Evolutionary conservation across 2,888 invertebrate species (phyloP).

Genomic region (Nomada goodeniana): DNA sequence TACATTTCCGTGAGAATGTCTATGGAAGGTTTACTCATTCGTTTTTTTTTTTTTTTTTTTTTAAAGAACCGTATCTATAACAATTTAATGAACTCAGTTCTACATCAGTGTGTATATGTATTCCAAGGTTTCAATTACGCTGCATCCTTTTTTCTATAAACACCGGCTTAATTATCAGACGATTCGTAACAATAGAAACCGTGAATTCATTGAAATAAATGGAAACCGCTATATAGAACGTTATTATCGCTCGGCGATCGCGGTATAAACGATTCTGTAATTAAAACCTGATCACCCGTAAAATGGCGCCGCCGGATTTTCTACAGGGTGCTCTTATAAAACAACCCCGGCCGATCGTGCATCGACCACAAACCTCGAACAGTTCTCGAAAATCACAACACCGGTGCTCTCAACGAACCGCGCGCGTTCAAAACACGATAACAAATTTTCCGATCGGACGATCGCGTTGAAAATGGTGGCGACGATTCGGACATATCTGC

Average conservation of each 20-base stretch:
- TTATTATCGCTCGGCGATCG: conserved; percentile 21
- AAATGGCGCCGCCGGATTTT: background rate
- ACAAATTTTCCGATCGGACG: background rate
- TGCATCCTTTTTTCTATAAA: no score
- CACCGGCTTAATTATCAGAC: no score
- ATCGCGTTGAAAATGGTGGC: background rate
- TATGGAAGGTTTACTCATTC: no score
- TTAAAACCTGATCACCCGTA: conserved; percentile 25
- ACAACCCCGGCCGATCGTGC: background rate
- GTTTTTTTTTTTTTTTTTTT: no score
- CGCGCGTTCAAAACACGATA: no score
- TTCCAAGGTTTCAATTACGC: no score
- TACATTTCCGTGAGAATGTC: no score
- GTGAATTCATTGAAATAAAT: conserved; percentile 5
- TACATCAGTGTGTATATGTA: no score
- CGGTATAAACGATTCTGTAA: conserved; percentile 24
- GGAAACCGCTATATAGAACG: conserved; percentile 17
- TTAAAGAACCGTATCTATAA: no score
- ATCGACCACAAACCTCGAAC: background rate
- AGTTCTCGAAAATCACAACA: no score
- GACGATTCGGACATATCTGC: background rate
- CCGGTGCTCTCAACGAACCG: no score
- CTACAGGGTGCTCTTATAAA: background rate
- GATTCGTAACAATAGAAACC: background rate
- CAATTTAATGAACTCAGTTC: no score